Evolutionary conservation across 2,113 vertebrate genomes (phyloP).

Genomic region (Colaptes auratus): DNA sequence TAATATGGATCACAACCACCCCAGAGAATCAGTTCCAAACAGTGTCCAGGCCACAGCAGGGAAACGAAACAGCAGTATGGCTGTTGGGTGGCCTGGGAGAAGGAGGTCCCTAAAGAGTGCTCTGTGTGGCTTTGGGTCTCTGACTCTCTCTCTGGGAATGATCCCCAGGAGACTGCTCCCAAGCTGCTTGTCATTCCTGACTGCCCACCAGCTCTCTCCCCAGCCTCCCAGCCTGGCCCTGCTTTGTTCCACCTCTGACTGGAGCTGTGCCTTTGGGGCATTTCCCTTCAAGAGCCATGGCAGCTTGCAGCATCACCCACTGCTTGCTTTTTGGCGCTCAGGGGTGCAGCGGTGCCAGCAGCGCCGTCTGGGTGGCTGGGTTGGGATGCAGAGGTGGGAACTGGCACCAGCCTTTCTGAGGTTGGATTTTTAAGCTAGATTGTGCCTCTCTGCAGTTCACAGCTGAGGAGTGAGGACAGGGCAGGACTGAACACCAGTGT

Average conservation of each 20-base stretch:
- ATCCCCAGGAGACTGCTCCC: neutral
- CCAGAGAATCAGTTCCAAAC: neutral
- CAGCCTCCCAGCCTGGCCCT: neutral
- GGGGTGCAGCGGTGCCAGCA: neutral
- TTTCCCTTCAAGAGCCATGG: neutral
- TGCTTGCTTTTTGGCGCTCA: neutral
- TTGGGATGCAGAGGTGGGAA: neutral
- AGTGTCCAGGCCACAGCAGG: neutral
- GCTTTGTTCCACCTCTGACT: fast-evolving
- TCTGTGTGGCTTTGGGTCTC: neutral
- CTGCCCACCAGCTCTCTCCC: neutral
- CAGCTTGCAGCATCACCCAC: neutral
- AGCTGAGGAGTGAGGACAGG: neutral
- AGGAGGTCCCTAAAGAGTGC: neutral
- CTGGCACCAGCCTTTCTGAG: neutral
- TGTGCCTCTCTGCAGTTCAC: neutral
- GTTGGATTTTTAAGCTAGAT: neutral
- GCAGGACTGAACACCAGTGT: neutral
- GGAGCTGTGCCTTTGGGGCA: neutral
- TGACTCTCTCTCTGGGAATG: neutral
- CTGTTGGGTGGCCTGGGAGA: neutral
- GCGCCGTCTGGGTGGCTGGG: neutral
- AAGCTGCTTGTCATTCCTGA: neutral
- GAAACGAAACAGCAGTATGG: neutral
- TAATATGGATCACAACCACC: constrained; percentile 37